Conservation (phyloP, 2,113 vertebrate genomes). For the Pelmatolapia mariae region DNA sequence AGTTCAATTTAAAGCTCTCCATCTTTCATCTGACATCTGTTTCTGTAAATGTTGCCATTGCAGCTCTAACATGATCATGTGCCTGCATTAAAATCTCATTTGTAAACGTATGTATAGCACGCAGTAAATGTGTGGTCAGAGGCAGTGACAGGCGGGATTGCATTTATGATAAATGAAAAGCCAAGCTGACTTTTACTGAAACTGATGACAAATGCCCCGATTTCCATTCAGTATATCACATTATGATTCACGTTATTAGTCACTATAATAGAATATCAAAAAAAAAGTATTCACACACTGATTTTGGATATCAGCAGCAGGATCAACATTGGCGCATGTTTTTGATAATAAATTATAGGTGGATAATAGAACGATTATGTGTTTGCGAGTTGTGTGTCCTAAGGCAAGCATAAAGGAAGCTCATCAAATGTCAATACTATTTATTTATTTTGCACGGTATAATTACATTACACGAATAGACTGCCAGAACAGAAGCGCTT, state of each 20-base stretch:
- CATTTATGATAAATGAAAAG: neutral
- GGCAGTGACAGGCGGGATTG: neutral
- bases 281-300: neutral
- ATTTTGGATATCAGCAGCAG: neutral
- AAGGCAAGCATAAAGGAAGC: neutral
- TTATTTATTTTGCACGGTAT: slow-evolving; percentile 21
- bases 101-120: neutral
- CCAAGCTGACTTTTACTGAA: neutral
- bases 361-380: neutral
- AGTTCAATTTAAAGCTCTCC: neutral
- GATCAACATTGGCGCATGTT: neutral
- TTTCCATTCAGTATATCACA: neutral
- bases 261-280: neutral
- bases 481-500: slow-evolving; percentile 7
- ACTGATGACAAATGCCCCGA: neutral
- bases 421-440: slow-evolving; percentile 11
- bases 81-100: neutral
- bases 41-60: neutral
- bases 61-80: neutral
- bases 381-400: neutral
- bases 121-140: neutral
- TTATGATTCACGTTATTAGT: neutral
- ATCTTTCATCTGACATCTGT: neutral
- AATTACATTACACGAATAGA: slow-evolving; percentile 11
- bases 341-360: neutral